Percentiles rank a stretch among this genome's conserved stretches.
These are phyloP conservation scores for Glandiceps talaboti DNA, from an alignment of 53 echinoderm and acorn worm genomes.

Conservation along the genomic window DNA sequence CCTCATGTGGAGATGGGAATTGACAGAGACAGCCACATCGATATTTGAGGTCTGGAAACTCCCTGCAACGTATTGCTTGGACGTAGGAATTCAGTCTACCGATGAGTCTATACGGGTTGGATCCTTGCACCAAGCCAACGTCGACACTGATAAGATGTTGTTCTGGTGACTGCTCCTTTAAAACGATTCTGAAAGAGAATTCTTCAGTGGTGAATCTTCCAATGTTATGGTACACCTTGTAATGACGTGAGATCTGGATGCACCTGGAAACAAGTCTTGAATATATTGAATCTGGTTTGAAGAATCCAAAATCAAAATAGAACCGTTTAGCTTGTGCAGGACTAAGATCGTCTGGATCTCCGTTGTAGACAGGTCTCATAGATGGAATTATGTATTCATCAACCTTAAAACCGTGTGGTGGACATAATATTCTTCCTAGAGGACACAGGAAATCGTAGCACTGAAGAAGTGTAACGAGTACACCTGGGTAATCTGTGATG, in stretches of 20 bases:
- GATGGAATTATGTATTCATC: not conserved
- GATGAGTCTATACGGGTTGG: not conserved
- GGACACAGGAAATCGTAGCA: not conserved
- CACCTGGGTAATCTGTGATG: not conserved
- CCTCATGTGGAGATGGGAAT: not conserved
- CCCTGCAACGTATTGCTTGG: not conserved
- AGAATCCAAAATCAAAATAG: conserved; percentile 35
- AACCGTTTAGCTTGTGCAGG: conserved; percentile 1
- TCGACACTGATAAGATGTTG: not conserved
- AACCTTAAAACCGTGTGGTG: not conserved
- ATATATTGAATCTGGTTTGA: conserved; percentile 13
- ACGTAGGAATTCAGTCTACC: not conserved
- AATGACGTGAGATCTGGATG: conserved; percentile 4
- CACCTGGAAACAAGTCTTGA: conserved; percentile 25
- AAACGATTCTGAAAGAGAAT: not conserved
- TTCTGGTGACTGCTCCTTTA: not conserved
- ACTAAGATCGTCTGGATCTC: not conserved
- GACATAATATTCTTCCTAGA: not conserved
- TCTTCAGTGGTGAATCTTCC: not conserved
- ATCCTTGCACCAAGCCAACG: not conserved
- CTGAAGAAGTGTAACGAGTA: not conserved
- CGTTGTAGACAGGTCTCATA: not conserved
- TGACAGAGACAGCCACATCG: not conserved
- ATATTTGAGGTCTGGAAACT: not conserved
- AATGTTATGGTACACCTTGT: conserved; percentile 3